A percentile compares a stretch with the other conserved stretches of the same genome.
Conservation (phyloP, 2,113 vertebrate genomes). For the Callorhinus ursinus region DNA sequence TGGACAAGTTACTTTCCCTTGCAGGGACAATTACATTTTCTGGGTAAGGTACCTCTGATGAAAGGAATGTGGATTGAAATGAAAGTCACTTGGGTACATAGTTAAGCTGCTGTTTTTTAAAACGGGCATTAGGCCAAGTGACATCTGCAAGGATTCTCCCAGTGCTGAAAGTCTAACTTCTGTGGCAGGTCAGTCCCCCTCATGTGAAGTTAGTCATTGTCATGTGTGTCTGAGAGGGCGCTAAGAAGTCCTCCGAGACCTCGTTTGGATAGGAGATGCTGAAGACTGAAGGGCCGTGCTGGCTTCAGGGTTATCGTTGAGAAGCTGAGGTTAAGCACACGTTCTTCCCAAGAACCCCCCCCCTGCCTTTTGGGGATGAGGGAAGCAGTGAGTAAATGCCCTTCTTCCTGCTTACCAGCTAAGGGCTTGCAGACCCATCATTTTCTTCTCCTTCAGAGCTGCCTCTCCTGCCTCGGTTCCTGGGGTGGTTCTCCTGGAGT, state of each 20-base stretch:
- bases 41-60: neutral
- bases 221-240: neutral
- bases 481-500: neutral
- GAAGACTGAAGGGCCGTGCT: neutral
- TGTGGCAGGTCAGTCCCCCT: no score
- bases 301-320: neutral
- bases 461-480: neutral
- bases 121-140: neutral
- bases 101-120: neutral
- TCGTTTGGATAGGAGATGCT: neutral
- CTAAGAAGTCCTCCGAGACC: neutral
- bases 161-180: neutral
- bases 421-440: neutral
- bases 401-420: neutral
- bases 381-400: neutral
- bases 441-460: neutral
- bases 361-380: neutral
- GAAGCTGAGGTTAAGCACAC: neutral
- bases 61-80: neutral
- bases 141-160: neutral
- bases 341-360: neutral
- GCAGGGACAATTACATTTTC: neutral
- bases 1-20: neutral
- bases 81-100: neutral
- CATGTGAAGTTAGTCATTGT: accelerated